These are phyloP conservation scores for Trachelus stipa DNA, from an alignment of 2,888 invertebrate genomes.

Conservation along the genomic window DNA sequence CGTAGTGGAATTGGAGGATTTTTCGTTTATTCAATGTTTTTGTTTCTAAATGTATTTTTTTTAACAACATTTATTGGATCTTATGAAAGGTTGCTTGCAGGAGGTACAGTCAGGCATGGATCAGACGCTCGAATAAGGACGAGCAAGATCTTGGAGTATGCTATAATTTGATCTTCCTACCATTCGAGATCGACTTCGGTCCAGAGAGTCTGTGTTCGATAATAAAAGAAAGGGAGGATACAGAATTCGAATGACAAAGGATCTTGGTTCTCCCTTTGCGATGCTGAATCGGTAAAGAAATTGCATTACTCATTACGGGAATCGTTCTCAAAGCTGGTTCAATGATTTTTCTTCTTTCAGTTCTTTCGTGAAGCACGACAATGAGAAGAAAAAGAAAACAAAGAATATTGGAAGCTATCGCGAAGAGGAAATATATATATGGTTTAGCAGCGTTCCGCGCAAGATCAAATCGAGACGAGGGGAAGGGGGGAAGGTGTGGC, in stretches of 20 bases:
- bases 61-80: not conserved
- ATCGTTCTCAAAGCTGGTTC: constrained; percentile 15
- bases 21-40: not conserved
- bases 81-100: too few species aligned
- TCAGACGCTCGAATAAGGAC: not conserved
- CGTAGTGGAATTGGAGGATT: not conserved
- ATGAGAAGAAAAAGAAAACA: not conserved
- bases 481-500: not conserved
- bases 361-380: not conserved
- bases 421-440: not conserved
- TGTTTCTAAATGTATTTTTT: not conserved
- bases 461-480: not conserved
- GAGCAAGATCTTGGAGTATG: not conserved
- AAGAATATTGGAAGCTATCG: not conserved
- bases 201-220: not conserved
- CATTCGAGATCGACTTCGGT: not conserved
- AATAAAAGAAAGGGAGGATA: not conserved
- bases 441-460: not conserved
- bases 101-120: not conserved
- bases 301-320: constrained; percentile 24
- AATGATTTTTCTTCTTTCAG: not conserved
- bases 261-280: constrained; percentile 12
- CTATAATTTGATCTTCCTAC: not conserved
- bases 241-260: constrained; percentile 15
- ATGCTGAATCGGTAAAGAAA: constrained; percentile 20